These are phyloP conservation scores for Nansenia antarctica DNA, from an alignment of 2,113 vertebrate species.

Conservation along the genomic window DNA sequence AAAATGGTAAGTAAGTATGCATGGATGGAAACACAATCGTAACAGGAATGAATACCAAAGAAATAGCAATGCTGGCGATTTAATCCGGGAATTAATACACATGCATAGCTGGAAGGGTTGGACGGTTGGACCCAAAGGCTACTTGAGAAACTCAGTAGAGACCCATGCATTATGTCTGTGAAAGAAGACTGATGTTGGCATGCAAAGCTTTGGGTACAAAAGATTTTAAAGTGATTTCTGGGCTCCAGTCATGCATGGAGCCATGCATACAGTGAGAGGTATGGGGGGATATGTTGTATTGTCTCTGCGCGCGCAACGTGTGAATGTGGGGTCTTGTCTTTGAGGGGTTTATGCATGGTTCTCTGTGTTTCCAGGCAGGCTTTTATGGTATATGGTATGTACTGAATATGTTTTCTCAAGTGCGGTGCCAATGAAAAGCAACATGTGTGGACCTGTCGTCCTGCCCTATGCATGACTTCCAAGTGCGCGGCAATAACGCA, in stretches of 20 bases:
- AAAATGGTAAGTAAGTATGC: slow-evolving; percentile 99
- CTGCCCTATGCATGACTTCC: slow-evolving; percentile 60
- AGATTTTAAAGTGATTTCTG: slow-evolving; percentile 61
- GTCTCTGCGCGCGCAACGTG: slow-evolving; percentile 60
- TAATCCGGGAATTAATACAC: slow-evolving; percentile 39
- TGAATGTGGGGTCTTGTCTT: slow-evolving; percentile 55
- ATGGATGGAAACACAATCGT: slow-evolving; percentile 72
- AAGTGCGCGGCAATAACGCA: slow-evolving; percentile 50
- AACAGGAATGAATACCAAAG: slow-evolving; percentile 68
- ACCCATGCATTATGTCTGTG: slow-evolving; percentile 60
- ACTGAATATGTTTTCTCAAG: slow-evolving; percentile 49
- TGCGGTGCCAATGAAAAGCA: slow-evolving; percentile 60
- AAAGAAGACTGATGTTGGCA: slow-evolving; percentile 66
- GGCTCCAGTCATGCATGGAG: slow-evolving; percentile 61
- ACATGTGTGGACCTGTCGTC: slow-evolving; percentile 73
- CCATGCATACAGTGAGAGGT: slow-evolving; percentile 58
- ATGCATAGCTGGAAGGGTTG: slow-evolving; percentile 70
- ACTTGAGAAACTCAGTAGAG: slow-evolving; percentile 68
- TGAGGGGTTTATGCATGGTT: slow-evolving; percentile 35
- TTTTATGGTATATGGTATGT: slow-evolving; percentile 60
- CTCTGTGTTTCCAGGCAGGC: slow-evolving; percentile 50
- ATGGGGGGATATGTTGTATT: slow-evolving; percentile 58
- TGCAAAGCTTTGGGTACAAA: slow-evolving; percentile 56
- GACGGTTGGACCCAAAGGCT: slow-evolving; percentile 69
- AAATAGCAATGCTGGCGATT: slow-evolving; percentile 70